phyloP scores from a whole-genome alignment of 1,140 invertebrate genomes.

The Drosophila orena region DNA sequence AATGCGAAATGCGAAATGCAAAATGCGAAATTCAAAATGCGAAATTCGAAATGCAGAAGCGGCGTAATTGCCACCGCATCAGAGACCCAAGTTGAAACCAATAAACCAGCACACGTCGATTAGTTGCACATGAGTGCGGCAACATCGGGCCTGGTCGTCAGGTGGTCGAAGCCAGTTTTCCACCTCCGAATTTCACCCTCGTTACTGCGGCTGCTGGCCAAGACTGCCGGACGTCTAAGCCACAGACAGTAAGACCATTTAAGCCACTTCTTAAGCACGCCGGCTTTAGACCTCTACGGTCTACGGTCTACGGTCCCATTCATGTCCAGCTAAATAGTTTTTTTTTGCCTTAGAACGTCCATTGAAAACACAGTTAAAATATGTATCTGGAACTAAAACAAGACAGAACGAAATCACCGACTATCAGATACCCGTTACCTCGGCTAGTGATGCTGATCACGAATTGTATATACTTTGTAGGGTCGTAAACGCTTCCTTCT shows the following conservation, averaged over 20 bases:
- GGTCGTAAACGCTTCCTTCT: too few relatives aligned
- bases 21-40: conserved; percentile 45
- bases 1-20: conserved; percentile 55
- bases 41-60: conserved; percentile 67
- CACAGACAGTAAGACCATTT: conserved; percentile 27
- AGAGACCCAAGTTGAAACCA: conserved; percentile 58
- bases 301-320: not conserved
- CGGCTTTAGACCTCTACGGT: conserved; percentile 31
- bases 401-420: too few relatives aligned
- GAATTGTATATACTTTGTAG: too few relatives aligned
- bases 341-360: not conserved
- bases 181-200: not conserved
- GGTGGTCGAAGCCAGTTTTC: not conserved
- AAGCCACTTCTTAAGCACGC: conserved; percentile 65
- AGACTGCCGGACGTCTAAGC: conserved; percentile 24
- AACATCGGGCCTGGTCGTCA: conserved; percentile 23
- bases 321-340: not conserved
- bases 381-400: not conserved
- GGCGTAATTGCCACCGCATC: conserved; percentile 67
- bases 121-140: conserved; percentile 75
- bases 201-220: conserved; percentile 14
- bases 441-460: too few relatives aligned
- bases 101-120: conserved; percentile 75
- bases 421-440: too few relatives aligned
- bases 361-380: not conserved